phyloP scores from a whole-genome alignment of 2,797 vertebrate species.

The Protosalanx chinensis region DNA sequence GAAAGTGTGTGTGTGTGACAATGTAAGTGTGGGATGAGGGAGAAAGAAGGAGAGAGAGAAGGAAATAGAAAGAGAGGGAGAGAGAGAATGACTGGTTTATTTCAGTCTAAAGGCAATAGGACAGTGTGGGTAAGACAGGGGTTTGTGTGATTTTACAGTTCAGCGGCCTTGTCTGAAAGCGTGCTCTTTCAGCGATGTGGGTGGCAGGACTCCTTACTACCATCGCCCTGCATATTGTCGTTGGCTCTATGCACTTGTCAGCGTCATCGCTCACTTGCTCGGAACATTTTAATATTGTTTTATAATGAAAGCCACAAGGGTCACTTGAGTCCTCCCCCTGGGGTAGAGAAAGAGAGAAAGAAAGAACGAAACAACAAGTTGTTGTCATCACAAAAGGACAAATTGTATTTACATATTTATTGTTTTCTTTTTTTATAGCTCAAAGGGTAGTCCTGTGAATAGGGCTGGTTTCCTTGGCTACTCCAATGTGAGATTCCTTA shows the following conservation, averaged over 20 bases:
- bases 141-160: constrained; percentile 95
- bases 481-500: constrained; percentile 45
- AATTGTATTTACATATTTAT: constrained; percentile 85
- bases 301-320: constrained; percentile 85
- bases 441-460: constrained; percentile 1
- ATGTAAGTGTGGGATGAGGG: constrained; percentile 39
- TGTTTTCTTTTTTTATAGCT: constrained; percentile 71
- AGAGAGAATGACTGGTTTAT: constrained; percentile 75
- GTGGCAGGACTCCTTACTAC: constrained; percentile 90
- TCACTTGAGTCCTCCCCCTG: constrained; percentile 13
- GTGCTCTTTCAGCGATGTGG: constrained; percentile 93
- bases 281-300: constrained; percentile 97
- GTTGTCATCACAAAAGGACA: constrained; percentile 84
- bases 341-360: constrained; percentile 20
- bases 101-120: constrained; percentile 87
- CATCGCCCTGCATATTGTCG: constrained; percentile 92
- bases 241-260: constrained; percentile 95
- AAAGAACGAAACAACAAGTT: constrained; percentile 38
- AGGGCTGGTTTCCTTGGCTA: background rate
- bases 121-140: constrained; percentile 92
- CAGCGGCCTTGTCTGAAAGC: constrained; percentile 92
- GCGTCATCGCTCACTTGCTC: constrained; percentile 93
- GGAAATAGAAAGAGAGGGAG: constrained; percentile 8
- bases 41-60: background rate
- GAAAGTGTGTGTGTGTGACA: constrained; percentile 51